Conservation (phyloP, 2,113 vertebrate genomes). For the Oncorhynchus mykiss region DNA sequence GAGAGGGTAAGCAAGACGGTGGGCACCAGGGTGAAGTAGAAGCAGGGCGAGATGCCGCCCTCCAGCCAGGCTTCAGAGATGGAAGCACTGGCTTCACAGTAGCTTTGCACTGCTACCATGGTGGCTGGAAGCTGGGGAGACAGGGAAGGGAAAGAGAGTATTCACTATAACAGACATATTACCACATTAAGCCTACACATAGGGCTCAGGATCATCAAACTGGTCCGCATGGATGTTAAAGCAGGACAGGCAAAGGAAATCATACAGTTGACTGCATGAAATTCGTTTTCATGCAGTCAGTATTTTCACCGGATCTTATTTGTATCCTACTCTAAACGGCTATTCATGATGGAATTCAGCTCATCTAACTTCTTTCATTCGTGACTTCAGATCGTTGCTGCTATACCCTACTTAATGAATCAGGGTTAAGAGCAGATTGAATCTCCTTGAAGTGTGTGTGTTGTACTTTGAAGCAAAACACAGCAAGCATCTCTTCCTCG, state of each 20-base stretch:
- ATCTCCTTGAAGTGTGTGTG: no score
- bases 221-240: background rate
- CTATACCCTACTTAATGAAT: no score
- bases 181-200: background rate
- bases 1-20: slow-evolving; percentile 74
- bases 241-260: background rate
- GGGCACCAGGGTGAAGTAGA: slow-evolving; percentile 91
- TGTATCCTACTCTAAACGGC: no score
- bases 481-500: no score
- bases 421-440: no score
- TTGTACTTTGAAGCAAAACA: no score
- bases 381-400: no score
- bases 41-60: slow-evolving; percentile 86
- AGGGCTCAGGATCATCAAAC: background rate
- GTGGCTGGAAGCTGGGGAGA: slow-evolving; percentile 49
- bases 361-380: no score
- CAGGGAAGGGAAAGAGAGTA: background rate
- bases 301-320: no score
- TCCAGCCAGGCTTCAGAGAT: slow-evolving; percentile 81
- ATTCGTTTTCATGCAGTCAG: background rate
- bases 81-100: slow-evolving; percentile 84
- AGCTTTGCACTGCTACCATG: slow-evolving; percentile 78
- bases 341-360: no score
- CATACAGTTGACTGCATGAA: background rate
- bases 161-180: background rate